Base-by-base conservation (phyloP, 2,888 invertebrate genomes). In the Saturnia japonica region DNA sequence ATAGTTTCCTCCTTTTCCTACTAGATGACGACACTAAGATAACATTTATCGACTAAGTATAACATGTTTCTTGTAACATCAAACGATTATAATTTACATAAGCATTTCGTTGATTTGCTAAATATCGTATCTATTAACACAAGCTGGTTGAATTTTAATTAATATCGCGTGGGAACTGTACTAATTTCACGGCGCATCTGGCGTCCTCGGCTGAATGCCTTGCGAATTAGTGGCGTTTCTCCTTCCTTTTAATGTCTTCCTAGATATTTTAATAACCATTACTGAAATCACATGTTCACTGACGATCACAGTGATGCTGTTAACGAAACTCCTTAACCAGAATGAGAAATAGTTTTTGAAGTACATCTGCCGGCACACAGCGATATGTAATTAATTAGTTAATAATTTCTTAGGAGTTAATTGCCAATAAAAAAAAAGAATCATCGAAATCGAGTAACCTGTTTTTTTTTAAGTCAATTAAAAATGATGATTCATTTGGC, bases 171-270 rank as follows among this genome's bases (percentile, higher is more conserved):
- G 72, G 62, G 66, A 72, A 72, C 62, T 73, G 42, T 67, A 72
- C 69, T 73, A 76, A 76, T 74, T 74, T 71, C 70, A 68, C 51
- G 69, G 72, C 71, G 73, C 76, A 75, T 74, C 74, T 76, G 76
- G 70, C 62, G 74, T 71, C 60, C 47, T 57, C 70, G 69, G 60
- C 40, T 45, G 70, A 66, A 73, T 73, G 76, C 74, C n/a, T n/a
- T n/a, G n/a, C n/a, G 74, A 74, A 75, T 74, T 71, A 71, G 68
- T 62, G 45, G 40, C 40, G 54, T 54, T 34, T 34, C 28, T 1
- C 14, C 14, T 3, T 9, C 28, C 7, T 25, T 60, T 14, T 60
- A 60, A 19, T 12, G 14, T 60, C 57, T 28, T 60, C 57, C 1
- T 60, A 14, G 14, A 60, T 28, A 60, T 60, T 60, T 28, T 28